phyloP scores from a whole-genome alignment of 1,140 invertebrate species.

The Holcopasites calliopsidis region DNA sequence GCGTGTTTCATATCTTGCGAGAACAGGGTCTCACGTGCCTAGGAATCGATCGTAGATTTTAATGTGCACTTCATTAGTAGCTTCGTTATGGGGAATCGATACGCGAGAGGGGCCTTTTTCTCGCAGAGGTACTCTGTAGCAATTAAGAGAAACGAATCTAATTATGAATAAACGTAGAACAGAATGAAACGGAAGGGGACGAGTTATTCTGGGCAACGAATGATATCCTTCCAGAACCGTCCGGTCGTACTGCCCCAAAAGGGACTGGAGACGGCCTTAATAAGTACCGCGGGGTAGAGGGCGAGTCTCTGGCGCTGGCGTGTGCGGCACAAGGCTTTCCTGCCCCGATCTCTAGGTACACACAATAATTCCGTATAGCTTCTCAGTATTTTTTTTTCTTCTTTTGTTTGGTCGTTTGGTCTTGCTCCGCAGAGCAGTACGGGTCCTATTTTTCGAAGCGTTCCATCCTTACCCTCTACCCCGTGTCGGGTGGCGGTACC shows the following conservation, averaged over 20 bases:
- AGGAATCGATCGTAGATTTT: neutral
- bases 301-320: constrained; percentile 79
- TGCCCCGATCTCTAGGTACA: constrained; percentile 78
- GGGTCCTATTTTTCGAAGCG: constrained; percentile 58
- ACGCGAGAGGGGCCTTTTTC: neutral
- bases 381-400: constrained; percentile 46
- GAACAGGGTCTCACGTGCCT: neutral
- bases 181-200: constrained; percentile 23
- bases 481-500: constrained; percentile 65
- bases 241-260: constrained; percentile 83
- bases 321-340: constrained; percentile 85
- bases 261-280: constrained; percentile 76
- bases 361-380: constrained; percentile 52
- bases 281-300: constrained; percentile 70
- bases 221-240: constrained; percentile 80
- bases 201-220: constrained; percentile 50
- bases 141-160: neutral
- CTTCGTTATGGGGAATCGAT: neutral
- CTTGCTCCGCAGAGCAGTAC: constrained; percentile 56
- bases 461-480: constrained; percentile 68
- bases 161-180: constrained; percentile 5
- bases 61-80: neutral
- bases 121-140: neutral
- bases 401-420: constrained; percentile 49
- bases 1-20: neutral